Evolutionary conservation across 2,113 vertebrate genomes (phyloP).

Genomic region (Tetraodon nigroviridis): DNA sequence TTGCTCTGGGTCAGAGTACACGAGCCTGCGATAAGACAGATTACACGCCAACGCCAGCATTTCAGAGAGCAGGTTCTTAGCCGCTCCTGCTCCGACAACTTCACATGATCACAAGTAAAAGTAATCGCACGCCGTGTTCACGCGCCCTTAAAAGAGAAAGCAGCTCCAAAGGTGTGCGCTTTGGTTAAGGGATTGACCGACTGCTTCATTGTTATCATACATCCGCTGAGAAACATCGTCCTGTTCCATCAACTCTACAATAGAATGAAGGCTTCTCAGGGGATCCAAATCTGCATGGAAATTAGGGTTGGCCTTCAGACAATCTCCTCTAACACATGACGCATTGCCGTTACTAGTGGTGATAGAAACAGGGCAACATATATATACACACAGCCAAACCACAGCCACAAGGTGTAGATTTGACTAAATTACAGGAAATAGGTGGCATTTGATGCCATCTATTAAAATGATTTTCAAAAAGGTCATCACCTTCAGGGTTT

Average conservation of each 20-base stretch:
- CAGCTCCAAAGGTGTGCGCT: background rate
- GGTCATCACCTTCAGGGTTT: background rate
- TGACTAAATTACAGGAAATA: background rate
- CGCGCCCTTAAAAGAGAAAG: background rate
- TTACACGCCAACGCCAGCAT: conserved; percentile 48
- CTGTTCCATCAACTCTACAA: conserved; percentile 26
- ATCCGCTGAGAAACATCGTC: conserved; percentile 15
- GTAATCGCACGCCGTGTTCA: background rate
- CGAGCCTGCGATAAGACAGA: conserved; percentile 58
- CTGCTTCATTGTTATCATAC: conserved; percentile 16
- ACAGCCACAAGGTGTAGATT: background rate
- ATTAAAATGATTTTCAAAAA: background rate
- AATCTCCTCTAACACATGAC: too few species aligned
- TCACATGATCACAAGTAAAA: conserved; percentile 9
- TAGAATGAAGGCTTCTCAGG: conserved; percentile 18
- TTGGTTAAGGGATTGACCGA: background rate
- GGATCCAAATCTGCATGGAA: conserved; percentile 19
- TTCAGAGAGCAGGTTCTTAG: conserved; percentile 30
- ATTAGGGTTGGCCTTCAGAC: too few species aligned
- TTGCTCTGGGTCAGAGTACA: conserved; percentile 65
- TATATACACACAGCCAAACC: background rate
- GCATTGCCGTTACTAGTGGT: background rate
- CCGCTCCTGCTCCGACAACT: conserved; percentile 6
- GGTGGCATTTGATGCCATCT: background rate
- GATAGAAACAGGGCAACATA: background rate